Percentiles rank a stretch among this genome's conserved stretches.
Evolutionary conservation across 2,888 invertebrate genomes (phyloP).

Genomic region (Drosophila neonasuta): DNA sequence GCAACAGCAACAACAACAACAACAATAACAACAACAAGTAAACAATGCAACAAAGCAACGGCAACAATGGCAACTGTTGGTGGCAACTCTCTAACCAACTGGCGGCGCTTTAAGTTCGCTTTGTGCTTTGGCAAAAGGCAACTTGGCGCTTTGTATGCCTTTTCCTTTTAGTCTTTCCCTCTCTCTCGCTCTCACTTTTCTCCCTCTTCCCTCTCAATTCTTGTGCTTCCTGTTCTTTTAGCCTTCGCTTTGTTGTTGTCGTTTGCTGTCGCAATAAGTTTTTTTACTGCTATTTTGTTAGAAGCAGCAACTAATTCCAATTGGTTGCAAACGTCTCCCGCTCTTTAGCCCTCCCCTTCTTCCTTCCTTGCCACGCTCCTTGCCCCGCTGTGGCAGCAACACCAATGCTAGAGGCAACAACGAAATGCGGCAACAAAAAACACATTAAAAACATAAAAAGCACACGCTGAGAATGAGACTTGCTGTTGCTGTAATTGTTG

Average conservation of each 20-base stretch:
- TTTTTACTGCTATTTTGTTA: conserved; percentile 53
- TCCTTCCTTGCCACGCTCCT: background rate
- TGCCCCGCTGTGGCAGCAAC: conserved; percentile 10
- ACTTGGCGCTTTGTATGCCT: conserved; percentile 41
- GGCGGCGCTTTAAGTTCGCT: conserved; percentile 46
- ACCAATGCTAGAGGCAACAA: conserved; percentile 21
- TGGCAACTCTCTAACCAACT: conserved; percentile 49
- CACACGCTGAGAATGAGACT: conserved; percentile 46
- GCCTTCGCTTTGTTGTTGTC: conserved; percentile 39
- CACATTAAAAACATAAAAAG: conserved; percentile 66
- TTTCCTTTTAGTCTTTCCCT: conserved; percentile 18
- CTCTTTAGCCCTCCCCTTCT: background rate
- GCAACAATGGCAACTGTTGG: conserved; percentile 47
- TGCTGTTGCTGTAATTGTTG: conserved; percentile 21
- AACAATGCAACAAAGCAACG: conserved; percentile 31
- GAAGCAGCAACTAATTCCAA: conserved; percentile 61
- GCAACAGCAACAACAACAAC: conserved; percentile 26
- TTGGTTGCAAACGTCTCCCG: conserved; percentile 22
- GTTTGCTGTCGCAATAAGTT: conserved; percentile 55
- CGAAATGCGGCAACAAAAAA: conserved; percentile 51
- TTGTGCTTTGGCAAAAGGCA: conserved; percentile 33
- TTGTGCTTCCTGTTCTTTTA: conserved; percentile 27
- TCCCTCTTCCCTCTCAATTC: background rate
- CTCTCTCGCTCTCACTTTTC: background rate
- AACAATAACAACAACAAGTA: conserved; percentile 4